These are phyloP conservation scores for Pygmarrhopalites habei DNA, from an alignment of 1,140 invertebrate genomes.

Conservation along the genomic window DNA sequence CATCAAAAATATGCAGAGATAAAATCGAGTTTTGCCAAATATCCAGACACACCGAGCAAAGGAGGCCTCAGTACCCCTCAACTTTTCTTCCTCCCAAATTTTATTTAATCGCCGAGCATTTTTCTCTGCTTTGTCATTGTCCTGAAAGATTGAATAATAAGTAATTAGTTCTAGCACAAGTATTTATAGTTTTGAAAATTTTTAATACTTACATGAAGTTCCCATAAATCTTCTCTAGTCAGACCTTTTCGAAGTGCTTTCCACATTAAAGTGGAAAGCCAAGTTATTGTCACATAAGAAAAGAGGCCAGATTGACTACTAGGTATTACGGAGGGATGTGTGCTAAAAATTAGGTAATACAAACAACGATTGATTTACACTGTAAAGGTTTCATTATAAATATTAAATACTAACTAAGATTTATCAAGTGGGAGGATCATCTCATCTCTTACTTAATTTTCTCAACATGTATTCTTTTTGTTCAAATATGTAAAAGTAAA, in stretches of 20 bases:
- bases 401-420: too few species aligned
- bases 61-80: conserved; percentile 18
- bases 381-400: neutral
- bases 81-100: conserved; percentile 36
- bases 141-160: conserved; percentile 19
- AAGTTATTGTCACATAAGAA: conserved; percentile 34
- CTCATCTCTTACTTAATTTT: too few species aligned
- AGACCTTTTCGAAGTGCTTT: conserved; percentile 34
- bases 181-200: neutral
- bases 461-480: too few species aligned
- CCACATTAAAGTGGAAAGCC: conserved; percentile 38
- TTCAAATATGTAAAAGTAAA: too few species aligned
- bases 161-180: neutral
- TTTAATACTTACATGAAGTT: conserved; percentile 26
- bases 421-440: too few species aligned
- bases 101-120: conserved; percentile 33
- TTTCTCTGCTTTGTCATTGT: conserved; percentile 33
- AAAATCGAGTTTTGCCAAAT: conserved; percentile 39
- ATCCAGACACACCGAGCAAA: conserved; percentile 31
- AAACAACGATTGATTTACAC: neutral
- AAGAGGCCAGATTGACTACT: conserved; percentile 34
- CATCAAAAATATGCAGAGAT: conserved; percentile 35
- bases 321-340: conserved; percentile 34
- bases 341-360: conserved; percentile 16
- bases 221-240: conserved; percentile 36